phyloP scores from a whole-genome alignment of 1,140 invertebrate species.

The Rhynchophorus ferrugineus region DNA sequence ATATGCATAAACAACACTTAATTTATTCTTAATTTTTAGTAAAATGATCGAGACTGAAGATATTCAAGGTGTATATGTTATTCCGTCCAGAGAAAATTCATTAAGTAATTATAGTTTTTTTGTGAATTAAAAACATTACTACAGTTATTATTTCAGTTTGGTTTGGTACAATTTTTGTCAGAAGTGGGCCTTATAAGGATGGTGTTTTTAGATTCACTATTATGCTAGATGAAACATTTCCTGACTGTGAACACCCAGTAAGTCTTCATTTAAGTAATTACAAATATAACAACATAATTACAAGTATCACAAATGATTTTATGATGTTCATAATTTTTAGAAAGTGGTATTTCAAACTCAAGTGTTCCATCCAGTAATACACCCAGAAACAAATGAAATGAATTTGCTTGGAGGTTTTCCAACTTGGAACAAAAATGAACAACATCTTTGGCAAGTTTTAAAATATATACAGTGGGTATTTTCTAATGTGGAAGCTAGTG shows the following conservation, averaged over 20 bases:
- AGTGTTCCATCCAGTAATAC: constrained; percentile 81
- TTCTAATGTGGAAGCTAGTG: constrained; percentile 62
- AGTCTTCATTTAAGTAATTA: constrained; percentile 33
- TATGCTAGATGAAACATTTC: constrained; percentile 78
- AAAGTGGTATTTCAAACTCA: constrained; percentile 76
- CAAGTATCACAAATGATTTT: neutral
- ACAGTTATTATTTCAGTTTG: constrained; percentile 60
- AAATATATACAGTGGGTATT: constrained; percentile 79
- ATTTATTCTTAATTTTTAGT: constrained; percentile 44
- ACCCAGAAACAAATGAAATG: constrained; percentile 69
- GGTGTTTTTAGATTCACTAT: constrained; percentile 85
- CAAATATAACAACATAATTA: neutral
- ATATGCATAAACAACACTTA: neutral
- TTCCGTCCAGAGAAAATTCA: constrained; percentile 76
- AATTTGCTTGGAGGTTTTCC: constrained; percentile 69
- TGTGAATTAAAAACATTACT: neutral
- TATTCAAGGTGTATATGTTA: constrained; percentile 81
- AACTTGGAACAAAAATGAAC: constrained; percentile 72
- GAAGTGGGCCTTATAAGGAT: constrained; percentile 78
- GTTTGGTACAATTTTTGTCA: constrained; percentile 89
- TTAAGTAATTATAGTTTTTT: constrained; percentile 47
- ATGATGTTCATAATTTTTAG: constrained; percentile 53
- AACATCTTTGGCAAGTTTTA: constrained; percentile 85
- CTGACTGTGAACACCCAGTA: constrained; percentile 77
- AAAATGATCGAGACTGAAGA: constrained; percentile 79